phyloP scores from a whole-genome alignment of 37 sponge, comb jelly and placozoan species.

The Hormiphora californensis region DNA sequence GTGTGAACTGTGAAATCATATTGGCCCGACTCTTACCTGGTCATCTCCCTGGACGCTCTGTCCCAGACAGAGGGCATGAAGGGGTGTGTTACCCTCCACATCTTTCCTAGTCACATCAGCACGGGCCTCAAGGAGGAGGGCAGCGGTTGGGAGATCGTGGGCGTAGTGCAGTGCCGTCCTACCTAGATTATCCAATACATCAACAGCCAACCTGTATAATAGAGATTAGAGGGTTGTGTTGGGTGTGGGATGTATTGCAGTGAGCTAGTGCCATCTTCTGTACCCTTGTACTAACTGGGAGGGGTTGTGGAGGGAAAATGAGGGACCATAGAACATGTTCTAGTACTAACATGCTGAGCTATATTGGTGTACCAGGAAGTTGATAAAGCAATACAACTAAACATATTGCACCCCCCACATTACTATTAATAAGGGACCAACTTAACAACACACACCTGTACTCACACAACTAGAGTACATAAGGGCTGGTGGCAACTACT shows the following conservation, averaged over 20 bases:
- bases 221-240: not conserved
- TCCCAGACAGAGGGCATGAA: constrained; percentile 62
- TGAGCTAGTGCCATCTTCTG: too few species aligned
- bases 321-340: too few species aligned
- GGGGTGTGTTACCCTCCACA: constrained; percentile 65
- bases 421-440: too few species aligned
- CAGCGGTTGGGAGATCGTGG: constrained; percentile 29
- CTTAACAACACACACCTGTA: too few species aligned
- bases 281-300: too few species aligned
- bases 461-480: too few species aligned
- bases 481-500: too few species aligned
- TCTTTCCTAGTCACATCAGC: constrained; percentile 51
- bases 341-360: too few species aligned
- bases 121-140: constrained; percentile 31
- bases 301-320: too few species aligned
- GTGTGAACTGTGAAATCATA: not conserved
- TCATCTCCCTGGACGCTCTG: constrained; percentile 49
- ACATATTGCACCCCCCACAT: too few species aligned
- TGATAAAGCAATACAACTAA: too few species aligned
- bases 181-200: not conserved
- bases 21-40: not conserved
- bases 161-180: constrained; percentile 54
- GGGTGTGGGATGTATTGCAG: not conserved
- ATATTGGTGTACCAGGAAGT: too few species aligned
- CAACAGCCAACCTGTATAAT: constrained; percentile 20